phyloP scores from a whole-genome alignment of 2,797 vertebrate genomes.

The Ptychobarbus kaznakovi region DNA sequence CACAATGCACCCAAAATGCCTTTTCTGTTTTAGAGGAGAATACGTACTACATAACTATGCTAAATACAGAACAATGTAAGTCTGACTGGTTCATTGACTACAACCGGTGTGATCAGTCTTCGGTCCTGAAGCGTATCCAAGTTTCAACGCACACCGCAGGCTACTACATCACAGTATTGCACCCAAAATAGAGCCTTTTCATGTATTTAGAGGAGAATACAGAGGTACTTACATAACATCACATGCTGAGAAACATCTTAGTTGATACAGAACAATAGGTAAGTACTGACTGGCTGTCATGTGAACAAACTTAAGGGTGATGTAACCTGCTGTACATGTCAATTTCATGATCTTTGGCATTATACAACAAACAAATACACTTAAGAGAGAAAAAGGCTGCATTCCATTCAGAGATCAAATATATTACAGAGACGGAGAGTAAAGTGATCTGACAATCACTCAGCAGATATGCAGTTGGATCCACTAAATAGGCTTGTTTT shows the following conservation, averaged over 20 bases:
- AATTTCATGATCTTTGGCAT: constrained; percentile 9
- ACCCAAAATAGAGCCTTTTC: constrained; percentile 16
- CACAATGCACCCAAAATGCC: too few species aligned
- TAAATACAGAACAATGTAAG: too few species aligned
- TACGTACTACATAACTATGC: too few species aligned
- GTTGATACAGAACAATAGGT: constrained; percentile 4
- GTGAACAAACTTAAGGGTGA: constrained; percentile 8
- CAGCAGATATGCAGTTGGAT: background rate
- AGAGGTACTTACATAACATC: constrained; percentile 14
- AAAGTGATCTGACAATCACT: background rate
- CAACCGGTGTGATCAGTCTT: too few species aligned
- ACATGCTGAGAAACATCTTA: constrained; percentile 2
- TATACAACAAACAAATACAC: background rate
- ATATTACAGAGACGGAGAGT: background rate
- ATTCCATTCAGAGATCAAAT: background rate
- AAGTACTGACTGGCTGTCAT: constrained; percentile 17
- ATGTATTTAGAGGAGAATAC: constrained; percentile 36
- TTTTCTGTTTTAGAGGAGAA: too few species aligned
- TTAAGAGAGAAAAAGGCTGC: background rate
- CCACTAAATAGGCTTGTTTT: background rate
- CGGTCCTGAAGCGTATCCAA: too few species aligned
- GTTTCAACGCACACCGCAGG: constrained; percentile 25
- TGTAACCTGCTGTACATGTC: constrained; percentile 11
- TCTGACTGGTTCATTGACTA: too few species aligned
- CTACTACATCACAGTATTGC: constrained; percentile 5